A percentile compares a stretch with the other conserved stretches of the same genome.
Conservation (phyloP, 2,888 invertebrate species). For the Drosophila merina region DNA sequence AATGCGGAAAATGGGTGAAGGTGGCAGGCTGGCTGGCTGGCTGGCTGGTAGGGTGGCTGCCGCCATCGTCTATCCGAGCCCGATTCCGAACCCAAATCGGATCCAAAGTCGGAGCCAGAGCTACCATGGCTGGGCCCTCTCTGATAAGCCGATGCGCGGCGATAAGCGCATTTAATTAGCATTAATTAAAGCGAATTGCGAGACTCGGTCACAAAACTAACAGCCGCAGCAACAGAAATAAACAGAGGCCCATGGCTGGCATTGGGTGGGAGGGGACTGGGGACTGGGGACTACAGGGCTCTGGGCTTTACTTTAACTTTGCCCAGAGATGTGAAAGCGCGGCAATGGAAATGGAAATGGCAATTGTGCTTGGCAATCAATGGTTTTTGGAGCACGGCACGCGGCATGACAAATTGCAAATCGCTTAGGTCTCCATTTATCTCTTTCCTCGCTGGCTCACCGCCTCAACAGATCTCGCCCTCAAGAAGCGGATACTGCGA, state of each 20-base stretch:
- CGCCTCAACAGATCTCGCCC: slow-evolving; percentile 5
- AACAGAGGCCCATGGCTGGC: background rate
- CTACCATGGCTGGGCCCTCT: slow-evolving; percentile 32
- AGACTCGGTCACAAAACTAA: slow-evolving; percentile 37
- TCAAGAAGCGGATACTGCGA: slow-evolving; percentile 35
- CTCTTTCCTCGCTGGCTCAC: background rate
- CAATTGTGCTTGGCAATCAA: slow-evolving; percentile 59
- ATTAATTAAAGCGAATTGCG: slow-evolving; percentile 58
- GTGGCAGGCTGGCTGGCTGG: background rate
- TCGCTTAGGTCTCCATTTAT: slow-evolving; percentile 31
- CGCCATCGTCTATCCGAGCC: background rate
- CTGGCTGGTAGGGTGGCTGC: background rate
- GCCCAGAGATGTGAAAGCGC: slow-evolving; percentile 53
- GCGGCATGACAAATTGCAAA: slow-evolving; percentile 60
- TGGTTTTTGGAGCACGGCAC: slow-evolving; percentile 54
- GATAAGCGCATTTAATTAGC: slow-evolving; percentile 70
- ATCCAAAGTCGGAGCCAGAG: background rate
- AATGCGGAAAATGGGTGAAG: slow-evolving; percentile 40
- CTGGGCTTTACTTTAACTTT: background rate
- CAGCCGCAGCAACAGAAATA: slow-evolving; percentile 23
- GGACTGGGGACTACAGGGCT: too few species aligned
- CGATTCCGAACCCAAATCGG: background rate
- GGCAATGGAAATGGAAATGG: slow-evolving; percentile 39
- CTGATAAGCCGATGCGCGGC: slow-evolving; percentile 52
- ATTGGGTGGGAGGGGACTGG: too few species aligned